Evolutionary conservation across 2,113 vertebrate species (phyloP).

Genomic region (Eleginops maclovinus): DNA sequence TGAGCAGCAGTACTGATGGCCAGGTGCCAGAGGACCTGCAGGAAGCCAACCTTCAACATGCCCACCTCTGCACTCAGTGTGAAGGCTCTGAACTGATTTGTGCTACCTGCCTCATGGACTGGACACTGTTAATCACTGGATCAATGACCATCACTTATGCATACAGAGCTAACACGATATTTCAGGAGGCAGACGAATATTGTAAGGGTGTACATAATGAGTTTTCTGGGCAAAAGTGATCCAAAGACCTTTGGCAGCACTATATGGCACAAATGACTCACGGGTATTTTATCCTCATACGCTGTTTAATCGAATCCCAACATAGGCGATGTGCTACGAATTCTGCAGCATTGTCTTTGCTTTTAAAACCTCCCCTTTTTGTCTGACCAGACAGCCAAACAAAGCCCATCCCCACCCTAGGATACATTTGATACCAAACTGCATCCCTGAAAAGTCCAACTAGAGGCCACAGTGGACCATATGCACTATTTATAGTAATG

Average conservation of each 20-base stretch:
- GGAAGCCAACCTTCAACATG: conserved; percentile 41
- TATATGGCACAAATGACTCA: conserved; percentile 2
- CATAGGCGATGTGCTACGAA: not conserved
- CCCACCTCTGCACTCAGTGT: conserved; percentile 18
- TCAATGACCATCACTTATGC: conserved; percentile 63
- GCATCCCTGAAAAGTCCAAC: conserved; percentile 31
- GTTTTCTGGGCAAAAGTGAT: conserved; percentile 21
- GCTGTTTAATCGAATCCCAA: not conserved
- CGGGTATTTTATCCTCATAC: not conserved
- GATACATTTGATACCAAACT: conserved; percentile 34
- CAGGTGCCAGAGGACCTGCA: conserved; percentile 58
- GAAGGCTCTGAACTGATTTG: conserved; percentile 17
- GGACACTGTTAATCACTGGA: conserved; percentile 47
- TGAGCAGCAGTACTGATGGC: conserved; percentile 53
- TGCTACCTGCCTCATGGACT: conserved; percentile 18
- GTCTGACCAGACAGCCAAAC: conserved; percentile 3
- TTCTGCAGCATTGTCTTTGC: not conserved
- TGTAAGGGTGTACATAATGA: conserved; percentile 35
- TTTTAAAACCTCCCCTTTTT: not conserved
- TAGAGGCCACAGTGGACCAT: conserved; percentile 37
- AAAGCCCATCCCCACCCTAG: conserved; percentile 6
- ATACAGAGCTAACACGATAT: conserved; percentile 39
- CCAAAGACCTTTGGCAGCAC: not conserved
- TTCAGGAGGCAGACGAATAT: conserved; percentile 29
- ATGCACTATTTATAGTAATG: conserved; percentile 67